Base-by-base conservation (phyloP, 2,888 invertebrate species). In the Amphiduros pacificus region DNA sequence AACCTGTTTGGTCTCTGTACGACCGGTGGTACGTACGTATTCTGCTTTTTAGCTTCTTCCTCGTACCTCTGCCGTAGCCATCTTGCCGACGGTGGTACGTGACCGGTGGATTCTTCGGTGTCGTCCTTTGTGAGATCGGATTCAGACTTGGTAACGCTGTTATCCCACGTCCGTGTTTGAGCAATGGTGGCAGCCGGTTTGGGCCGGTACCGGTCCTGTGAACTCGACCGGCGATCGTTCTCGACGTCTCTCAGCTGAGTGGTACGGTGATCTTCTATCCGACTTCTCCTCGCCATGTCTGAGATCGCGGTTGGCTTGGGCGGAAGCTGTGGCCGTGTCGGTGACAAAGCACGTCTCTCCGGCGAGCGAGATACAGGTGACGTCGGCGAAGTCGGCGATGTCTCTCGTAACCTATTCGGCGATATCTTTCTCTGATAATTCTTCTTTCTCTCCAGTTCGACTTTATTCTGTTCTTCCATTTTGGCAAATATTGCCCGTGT, bases 401-500 rank as follows among this genome's bases (percentile, higher is more conserved):
- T 49, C 4, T 40, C 52, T 1, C 52, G 59, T 11, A 48, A 24
- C 14, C 59, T 27, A 2, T 50, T 22, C 0, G 59, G 59, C 5
- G 58, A 58, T 22, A 31, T 29, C 4, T 41, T 36, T n/a, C 52
- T 26, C n/a, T 27, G n/a, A 40, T 53, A 28, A 11, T 29, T n/a
- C 14, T 31, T 29, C 28, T 53, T 14, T 2, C 9, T 2, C 28
- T 52, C 52, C 24, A 36, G 51, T 6, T 56, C 41, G 50, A 41
- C 24, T 28, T 54, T 40, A 31, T 44, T 73, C 55, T 78, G 73
- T 44, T 78, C 76, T 60, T 80, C 80, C 71, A 82, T 71, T n/a
- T 74, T 66, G n/a, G 78, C 79, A 65, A 81, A 81, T 49, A 81
- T 66, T 4, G 77, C 78, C 17, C 79, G 69, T 0, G 79, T 79